Base-by-base conservation (phyloP, 2,888 invertebrate species). In the Leptura quadrifasciata region DNA sequence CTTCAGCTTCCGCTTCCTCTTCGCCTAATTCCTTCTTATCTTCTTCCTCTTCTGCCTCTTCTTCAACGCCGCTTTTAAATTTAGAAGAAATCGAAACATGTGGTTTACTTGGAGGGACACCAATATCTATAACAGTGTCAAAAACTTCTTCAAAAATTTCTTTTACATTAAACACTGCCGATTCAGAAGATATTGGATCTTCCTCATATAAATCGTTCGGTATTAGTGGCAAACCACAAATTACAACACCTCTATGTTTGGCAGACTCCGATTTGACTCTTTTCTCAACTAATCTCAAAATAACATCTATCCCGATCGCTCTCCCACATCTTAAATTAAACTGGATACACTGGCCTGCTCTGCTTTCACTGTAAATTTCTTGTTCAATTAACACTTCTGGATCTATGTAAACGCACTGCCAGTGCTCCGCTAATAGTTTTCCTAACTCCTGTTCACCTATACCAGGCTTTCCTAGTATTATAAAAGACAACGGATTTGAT, bases 201-300 rank as follows among this genome's bases (percentile, higher is more conserved):
- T 89, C 89, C 63, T 85, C 84, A 72, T 88, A 86, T 8, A 88
- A 76, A 72, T 87, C 84, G 65, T 91, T 90, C 2, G 91, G 90
- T n/a, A 93, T 89, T 52, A 94, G 85, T 20, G 94, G 94, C 77
- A 94, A 88, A 8, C 93, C 94, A 74, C 92, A 92, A 79, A 94
- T 86, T 2, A 94, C 90, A 89, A 92, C 94, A 9, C 94, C 94
- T 84, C 92, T 89, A 83, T 93, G 92, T 81, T 88, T 85, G 17
- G 92, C 89, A 27, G 90, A 89, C 73, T 90, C 89, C 20, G 90
- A 90, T 63, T 89, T 86, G 0, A 93, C 79, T 83, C 92, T 91
- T 68, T 87, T 88, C 80, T 91, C 89, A 12, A 94, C 85, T 20
- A 93, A 87, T 77, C 90, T 85, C 65, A 92, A 81, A 31, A 93